A percentile compares a stretch with the other conserved stretches of the same genome.
Evolutionary conservation across 1,140 invertebrate genomes (phyloP).

Genomic region (Bradynema listronoti): DNA sequence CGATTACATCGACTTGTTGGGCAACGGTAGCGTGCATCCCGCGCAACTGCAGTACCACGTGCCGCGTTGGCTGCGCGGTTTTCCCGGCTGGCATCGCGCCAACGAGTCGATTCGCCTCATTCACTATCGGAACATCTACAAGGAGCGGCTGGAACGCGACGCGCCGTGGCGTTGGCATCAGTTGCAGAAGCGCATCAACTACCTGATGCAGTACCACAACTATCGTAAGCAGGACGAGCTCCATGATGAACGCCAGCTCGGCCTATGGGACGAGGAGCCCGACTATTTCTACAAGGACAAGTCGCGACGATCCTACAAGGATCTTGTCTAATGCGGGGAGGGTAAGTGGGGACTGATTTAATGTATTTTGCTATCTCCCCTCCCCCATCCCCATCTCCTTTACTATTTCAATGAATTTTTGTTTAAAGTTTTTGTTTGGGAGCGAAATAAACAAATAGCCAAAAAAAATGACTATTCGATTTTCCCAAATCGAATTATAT

Average conservation of each 20-base stretch:
- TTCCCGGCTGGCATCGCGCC: slow-evolving; percentile 54
- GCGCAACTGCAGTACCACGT: slow-evolving; percentile 56
- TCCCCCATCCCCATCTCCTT: neutral
- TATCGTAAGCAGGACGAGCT: slow-evolving; percentile 55
- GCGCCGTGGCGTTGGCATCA: slow-evolving; percentile 54
- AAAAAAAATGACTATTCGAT: too few relatives aligned
- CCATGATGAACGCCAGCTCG: slow-evolving; percentile 31
- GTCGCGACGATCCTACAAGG: slow-evolving; percentile 49
- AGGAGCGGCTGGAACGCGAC: slow-evolving; percentile 49
- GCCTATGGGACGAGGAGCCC: slow-evolving; percentile 53
- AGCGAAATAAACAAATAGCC: too few relatives aligned
- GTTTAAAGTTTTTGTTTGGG: too few relatives aligned
- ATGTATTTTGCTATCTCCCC: neutral
- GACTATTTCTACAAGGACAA: slow-evolving; percentile 58
- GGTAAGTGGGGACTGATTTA: neutral
- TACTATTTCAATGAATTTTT: too few relatives aligned
- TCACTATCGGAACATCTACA: slow-evolving; percentile 43
- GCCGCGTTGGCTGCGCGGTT: slow-evolving; percentile 54
- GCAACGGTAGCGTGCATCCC: slow-evolving; percentile 40
- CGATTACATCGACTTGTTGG: slow-evolving; percentile 55
- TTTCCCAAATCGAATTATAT: too few relatives aligned
- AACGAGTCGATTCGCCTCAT: slow-evolving; percentile 56
- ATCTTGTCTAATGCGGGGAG: slow-evolving; percentile 36
- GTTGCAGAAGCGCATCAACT: slow-evolving; percentile 53
- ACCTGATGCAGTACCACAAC: slow-evolving; percentile 55